Conservation (phyloP, 2,113 vertebrate genomes). For the Scolopax mira region DNA sequence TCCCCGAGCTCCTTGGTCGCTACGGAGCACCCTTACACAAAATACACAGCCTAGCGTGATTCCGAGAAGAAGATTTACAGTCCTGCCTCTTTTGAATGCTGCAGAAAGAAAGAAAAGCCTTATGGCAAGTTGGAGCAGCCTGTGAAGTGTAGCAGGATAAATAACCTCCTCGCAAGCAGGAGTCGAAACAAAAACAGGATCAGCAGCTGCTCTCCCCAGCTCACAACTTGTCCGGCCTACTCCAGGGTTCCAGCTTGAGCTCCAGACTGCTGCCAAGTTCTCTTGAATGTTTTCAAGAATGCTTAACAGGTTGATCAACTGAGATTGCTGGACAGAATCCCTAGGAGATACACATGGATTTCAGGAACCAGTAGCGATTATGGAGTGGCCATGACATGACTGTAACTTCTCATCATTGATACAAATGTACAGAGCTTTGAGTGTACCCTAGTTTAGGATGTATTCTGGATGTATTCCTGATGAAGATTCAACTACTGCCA, state of each 20-base stretch:
- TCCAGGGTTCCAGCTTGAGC: neutral
- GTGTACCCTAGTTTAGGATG: neutral
- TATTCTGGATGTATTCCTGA: neutral
- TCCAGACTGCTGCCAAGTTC: neutral
- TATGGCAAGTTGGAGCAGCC: neutral
- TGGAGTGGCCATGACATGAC: neutral
- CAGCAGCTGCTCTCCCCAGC: neutral
- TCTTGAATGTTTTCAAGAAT: neutral
- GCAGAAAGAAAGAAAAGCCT: constrained; percentile 11
- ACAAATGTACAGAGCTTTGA: neutral
- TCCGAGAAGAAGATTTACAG: neutral
- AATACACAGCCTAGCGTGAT: neutral
- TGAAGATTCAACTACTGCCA: neutral
- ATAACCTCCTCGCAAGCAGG: neutral
- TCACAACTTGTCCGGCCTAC: neutral
- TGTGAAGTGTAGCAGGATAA: constrained; percentile 8
- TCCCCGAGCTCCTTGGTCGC: neutral
- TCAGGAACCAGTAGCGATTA: neutral
- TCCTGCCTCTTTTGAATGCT: neutral
- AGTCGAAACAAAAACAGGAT: neutral
- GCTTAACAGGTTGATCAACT: neutral
- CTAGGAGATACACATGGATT: neutral
- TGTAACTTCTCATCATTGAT: neutral
- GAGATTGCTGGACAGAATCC: neutral
- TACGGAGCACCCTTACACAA: neutral